Evolutionary conservation across 2,888 invertebrate species (phyloP), one percentile per base, ranked within the genome.

Genomic region (Lithophane socia): DNA sequence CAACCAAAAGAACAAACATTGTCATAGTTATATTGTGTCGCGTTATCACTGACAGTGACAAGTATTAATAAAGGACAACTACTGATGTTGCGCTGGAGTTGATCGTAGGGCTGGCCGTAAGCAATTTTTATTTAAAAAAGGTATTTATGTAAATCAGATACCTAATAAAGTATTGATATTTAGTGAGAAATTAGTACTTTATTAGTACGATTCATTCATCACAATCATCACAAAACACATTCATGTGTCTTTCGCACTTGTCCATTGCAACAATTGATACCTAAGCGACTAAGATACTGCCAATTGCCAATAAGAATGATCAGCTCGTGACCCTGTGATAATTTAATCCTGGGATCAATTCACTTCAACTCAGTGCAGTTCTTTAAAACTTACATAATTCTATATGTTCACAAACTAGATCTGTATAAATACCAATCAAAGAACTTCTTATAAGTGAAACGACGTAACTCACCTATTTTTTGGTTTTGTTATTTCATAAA

Each of bases 1-100:
- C 80, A 82, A 82, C 89, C 89, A 92, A 92, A 89, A 93, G 92
- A 91, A 93, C 92, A 93, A 93, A 93, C 93, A 93, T 21, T 91
- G 92, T 94, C 94, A 94, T 95, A 94, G 91, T 90, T 90, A 91
- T 92, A 91, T 92, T 92, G 89, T 93, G 84, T 81, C 83, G 86
- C 90, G 90, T 93, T 95, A 96, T 95, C 96, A 92, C 90, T 94
- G 95, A 95, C 95, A 94, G 92, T 94, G 96, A 95, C 95, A 95
- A 93, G 95, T 95, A 94, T 95, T 95, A 95, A 95, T 95, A 95
- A 95, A 96, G 93, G 93, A 94, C 92, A 91, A 95, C 95, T 94
- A 93, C 95, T 90, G 92, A 92, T 91, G 90, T 91, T 93, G 92
- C 85, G 89, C 81, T 63, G 83, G 83, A 84, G 80, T 69, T 76